phyloP scores from a whole-genome alignment of 2,888 invertebrate genomes.

The Pyrochroa serraticornis region DNA sequence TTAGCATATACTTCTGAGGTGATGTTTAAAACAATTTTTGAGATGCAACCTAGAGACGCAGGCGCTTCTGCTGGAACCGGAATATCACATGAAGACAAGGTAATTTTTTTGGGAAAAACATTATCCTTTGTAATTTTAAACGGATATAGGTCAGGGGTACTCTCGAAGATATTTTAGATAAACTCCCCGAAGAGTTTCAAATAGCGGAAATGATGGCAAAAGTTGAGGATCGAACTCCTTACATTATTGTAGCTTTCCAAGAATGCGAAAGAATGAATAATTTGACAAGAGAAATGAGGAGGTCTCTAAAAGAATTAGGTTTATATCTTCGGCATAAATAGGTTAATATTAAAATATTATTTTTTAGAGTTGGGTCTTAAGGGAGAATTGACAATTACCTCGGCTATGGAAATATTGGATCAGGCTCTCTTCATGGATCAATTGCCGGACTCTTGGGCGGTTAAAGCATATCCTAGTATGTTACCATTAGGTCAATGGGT shows the following conservation, averaged over 20 bases:
- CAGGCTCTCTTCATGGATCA: constrained; percentile 86
- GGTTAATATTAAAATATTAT: constrained; percentile 46
- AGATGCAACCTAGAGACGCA: constrained; percentile 86
- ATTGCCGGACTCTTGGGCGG: constrained; percentile 86
- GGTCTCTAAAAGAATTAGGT: constrained; percentile 84
- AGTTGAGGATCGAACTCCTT: constrained; percentile 89
- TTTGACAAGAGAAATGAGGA: constrained; percentile 79
- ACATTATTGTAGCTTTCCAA: constrained; percentile 88
- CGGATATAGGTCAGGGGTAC: constrained; percentile 68
- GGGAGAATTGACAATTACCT: constrained; percentile 88
- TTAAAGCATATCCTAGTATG: constrained; percentile 87
- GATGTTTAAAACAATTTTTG: constrained; percentile 83
- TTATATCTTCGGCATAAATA: not conserved
- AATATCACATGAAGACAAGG: constrained; percentile 83
- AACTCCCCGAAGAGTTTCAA: constrained; percentile 88
- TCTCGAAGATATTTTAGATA: constrained; percentile 86
- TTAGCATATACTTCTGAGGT: constrained; percentile 85
- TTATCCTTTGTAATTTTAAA: constrained; percentile 3
- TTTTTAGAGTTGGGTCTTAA: constrained; percentile 59
- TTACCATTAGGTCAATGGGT: constrained; percentile 84
- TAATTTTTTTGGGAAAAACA: not conserved
- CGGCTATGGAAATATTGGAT: constrained; percentile 89
- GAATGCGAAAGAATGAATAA: constrained; percentile 95
- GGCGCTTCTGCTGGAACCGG: constrained; percentile 73
- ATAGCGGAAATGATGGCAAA: constrained; percentile 84